Evolutionary conservation across 2,888 invertebrate species (phyloP).

Genomic region (Phania funesta): DNA sequence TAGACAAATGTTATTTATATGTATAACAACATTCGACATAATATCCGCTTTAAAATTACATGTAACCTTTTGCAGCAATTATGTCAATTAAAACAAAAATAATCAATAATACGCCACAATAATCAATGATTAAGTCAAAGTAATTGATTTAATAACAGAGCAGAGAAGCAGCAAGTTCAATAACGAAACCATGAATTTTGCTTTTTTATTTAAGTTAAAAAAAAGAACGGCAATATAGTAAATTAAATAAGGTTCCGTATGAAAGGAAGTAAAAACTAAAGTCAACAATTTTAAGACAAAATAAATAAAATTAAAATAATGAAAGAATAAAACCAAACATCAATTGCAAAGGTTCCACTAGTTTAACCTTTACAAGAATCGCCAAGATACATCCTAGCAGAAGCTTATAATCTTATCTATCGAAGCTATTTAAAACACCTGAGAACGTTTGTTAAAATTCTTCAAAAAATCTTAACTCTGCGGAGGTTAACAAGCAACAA

Average conservation of each 20-base stretch:
- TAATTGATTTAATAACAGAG: conserved; percentile 60
- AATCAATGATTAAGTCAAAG: conserved; percentile 44
- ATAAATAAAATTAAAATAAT: not conserved
- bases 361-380: conserved; percentile 35
- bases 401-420: not conserved
- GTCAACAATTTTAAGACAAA: not conserved
- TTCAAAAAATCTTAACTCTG: not conserved
- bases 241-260: not conserved
- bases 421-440: conserved; percentile 53
- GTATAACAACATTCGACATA: not conserved
- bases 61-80: conserved; percentile 41
- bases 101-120: conserved; percentile 44
- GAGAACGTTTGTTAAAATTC: not conserved
- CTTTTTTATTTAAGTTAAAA: not conserved
- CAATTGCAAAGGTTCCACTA: conserved; percentile 2
- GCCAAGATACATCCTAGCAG: not conserved
- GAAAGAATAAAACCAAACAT: not conserved
- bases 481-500: not conserved
- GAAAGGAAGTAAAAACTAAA: not conserved
- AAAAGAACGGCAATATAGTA: not conserved
- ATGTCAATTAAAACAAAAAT: conserved; percentile 46
- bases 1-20: too few species aligned
- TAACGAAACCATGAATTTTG: conserved; percentile 51
- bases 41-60: not conserved
- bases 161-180: conserved; percentile 59